Evolutionary conservation across 2,113 vertebrate genomes (phyloP).

Genomic region (Platanista minor): DNA sequence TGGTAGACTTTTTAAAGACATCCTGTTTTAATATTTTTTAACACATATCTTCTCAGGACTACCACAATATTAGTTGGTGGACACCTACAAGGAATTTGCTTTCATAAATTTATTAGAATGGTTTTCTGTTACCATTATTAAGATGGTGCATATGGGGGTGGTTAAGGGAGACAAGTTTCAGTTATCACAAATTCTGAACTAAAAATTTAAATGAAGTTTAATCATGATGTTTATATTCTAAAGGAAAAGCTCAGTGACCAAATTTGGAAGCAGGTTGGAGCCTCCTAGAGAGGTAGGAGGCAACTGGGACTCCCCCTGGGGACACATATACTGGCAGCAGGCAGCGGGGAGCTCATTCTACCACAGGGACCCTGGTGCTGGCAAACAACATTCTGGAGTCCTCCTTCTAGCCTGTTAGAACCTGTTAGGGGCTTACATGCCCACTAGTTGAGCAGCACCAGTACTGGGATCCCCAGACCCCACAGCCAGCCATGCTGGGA

Average conservation of each 20-base stretch:
- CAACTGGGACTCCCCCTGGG: not conserved
- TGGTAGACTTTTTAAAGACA: slow-evolving; percentile 21
- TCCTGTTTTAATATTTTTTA: slow-evolving; percentile 44
- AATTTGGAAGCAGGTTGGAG: not conserved
- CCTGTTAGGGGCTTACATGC: not conserved
- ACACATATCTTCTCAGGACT: not conserved
- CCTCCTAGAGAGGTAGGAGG: not conserved
- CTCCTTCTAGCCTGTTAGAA: not conserved
- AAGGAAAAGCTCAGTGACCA: not conserved
- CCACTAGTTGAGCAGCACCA: not conserved
- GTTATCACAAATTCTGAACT: slow-evolving; percentile 1
- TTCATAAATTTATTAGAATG: not conserved
- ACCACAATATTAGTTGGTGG: not conserved
- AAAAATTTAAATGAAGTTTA: slow-evolving; percentile 34
- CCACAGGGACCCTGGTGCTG: not conserved
- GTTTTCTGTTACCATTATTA: not conserved
- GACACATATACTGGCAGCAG: not conserved
- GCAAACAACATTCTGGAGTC: not conserved
- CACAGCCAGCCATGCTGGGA: not conserved
- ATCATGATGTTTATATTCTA: not conserved
- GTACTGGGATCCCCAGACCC: not conserved
- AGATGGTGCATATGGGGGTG: not conserved
- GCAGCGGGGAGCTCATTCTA: not conserved
- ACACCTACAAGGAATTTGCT: not conserved
- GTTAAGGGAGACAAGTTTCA: not conserved